Base-by-base conservation (phyloP, 1,140 invertebrate species). In the Neodiprion fabricii region DNA sequence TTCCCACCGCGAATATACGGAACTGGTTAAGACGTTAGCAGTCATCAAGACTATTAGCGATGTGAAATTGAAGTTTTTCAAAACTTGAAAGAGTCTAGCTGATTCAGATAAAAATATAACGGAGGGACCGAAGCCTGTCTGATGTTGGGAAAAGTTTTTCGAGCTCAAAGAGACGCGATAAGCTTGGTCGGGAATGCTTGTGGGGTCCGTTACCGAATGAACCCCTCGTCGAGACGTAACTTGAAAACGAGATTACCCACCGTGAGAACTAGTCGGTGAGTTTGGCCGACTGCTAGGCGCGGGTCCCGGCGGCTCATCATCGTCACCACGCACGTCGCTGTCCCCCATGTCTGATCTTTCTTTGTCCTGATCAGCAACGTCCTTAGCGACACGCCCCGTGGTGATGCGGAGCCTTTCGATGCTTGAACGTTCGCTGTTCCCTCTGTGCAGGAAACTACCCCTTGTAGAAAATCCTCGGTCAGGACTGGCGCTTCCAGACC, bases 221-320 rank as follows among this genome's bases (percentile, higher is more conserved):
- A 40, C 28, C 17, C 17, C 61, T 65, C 61, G 61, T 65, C 17
- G 12, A 65, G 17, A 14, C 1, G 12, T 65, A 14, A 65, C 17
- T 65, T 17, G 61, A 65, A 14, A 14, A 65, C 17, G 17, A 14
- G 82, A 23, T 21, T 74, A 78, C 81, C 80, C 75, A 87, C 87
- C 85, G 61, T 87, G 79, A 7, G 85, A 82, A 80, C 83, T 84
- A 49, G 79, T 79, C 14, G 87, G 87, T 17, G 88, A 89, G 66
- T 85, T 83, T 53, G 88, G 87, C 80, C 88, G 82, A 74, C 87
- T 89, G 73, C 83, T 79, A 0, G 88, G 88, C 53, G 87, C 88
- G 7, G 88, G 87, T 73, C 85, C 88, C 11, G 88, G 88, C 66
- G 87, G 87, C 81, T 89, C 88, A 77, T 89, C 87, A 69, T 88